A percentile compares a stretch with the other conserved stretches of the same genome.
These are phyloP conservation scores for Protonibea diacanthus DNA, from an alignment of 2,797 vertebrate genomes.

Conservation along the genomic window DNA sequence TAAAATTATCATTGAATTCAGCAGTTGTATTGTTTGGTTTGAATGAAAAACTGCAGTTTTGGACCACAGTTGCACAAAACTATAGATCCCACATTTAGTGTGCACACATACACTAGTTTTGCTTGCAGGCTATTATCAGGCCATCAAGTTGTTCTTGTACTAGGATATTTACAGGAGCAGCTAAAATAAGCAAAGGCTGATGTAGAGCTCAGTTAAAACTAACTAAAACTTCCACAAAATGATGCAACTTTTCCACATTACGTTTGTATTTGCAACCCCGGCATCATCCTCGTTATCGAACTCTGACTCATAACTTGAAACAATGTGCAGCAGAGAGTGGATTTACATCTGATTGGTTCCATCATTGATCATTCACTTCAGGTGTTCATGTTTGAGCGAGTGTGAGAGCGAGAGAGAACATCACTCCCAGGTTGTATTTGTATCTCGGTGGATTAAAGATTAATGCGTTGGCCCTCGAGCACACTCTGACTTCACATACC, in stretches of 20 bases:
- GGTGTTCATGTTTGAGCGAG: not conserved
- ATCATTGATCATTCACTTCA: not conserved
- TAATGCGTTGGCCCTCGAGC: not conserved
- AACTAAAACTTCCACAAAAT: not conserved
- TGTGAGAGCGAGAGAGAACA: not conserved
- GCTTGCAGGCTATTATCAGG: not conserved
- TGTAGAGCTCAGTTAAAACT: not conserved
- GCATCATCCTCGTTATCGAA: not conserved
- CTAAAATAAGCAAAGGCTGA: not conserved
- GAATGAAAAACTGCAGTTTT: not conserved
- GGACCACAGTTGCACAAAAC: not conserved
- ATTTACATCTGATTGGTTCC: not conserved
- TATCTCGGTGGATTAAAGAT: conserved; percentile 18
- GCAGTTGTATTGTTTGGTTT: not conserved
- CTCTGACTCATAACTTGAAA: not conserved
- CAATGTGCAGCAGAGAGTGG: not conserved
- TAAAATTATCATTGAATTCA: not conserved
- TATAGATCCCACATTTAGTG: not conserved
- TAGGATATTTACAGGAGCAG: not conserved
- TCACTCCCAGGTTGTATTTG: not conserved
- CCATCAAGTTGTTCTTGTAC: too few species aligned
- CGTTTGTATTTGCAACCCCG: not conserved
- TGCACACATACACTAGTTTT: not conserved
- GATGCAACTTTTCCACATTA: not conserved
- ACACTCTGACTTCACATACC: not conserved